Percentiles rank a stretch among this genome's conserved stretches.
phyloP scores from a whole-genome alignment of 2,113 vertebrate species.

The Phaethornis superciliosus region DNA sequence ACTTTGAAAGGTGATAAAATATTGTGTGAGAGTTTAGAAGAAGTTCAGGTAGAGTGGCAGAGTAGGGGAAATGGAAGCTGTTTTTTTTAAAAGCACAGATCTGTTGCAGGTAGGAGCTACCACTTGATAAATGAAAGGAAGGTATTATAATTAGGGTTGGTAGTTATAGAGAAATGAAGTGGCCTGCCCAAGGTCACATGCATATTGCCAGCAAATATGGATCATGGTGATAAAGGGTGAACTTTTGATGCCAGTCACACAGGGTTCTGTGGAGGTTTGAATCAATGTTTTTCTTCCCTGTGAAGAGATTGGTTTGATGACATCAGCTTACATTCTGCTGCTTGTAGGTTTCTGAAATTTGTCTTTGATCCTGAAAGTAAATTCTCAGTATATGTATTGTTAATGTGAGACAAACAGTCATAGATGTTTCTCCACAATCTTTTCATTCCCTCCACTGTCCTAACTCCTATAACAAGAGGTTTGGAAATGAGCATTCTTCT shows the following conservation, averaged over 20 bases:
- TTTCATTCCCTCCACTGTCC: neutral
- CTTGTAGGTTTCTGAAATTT: neutral
- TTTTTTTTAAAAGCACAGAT: neutral
- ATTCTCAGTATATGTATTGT: neutral
- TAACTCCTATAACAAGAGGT: neutral
- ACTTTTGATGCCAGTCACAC: neutral
- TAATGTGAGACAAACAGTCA: neutral
- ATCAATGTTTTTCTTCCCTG: neutral
- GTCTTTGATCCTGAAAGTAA: neutral
- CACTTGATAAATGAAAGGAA: neutral
- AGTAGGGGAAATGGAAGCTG: neutral
- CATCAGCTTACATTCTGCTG: neutral
- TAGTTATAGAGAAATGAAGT: neutral
- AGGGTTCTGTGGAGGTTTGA: neutral
- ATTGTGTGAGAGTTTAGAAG: neutral
- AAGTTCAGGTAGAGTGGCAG: neutral
- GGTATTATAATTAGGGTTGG: neutral
- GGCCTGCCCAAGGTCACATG: neutral
- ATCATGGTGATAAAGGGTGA: neutral
- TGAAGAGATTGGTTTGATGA: neutral
- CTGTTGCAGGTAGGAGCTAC: neutral
- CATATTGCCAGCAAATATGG: neutral
- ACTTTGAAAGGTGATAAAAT: neutral
- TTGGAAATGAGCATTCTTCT: neutral
- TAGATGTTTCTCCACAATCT: neutral